Base-by-base conservation (phyloP, 2,113 vertebrate genomes). In the Lanius ludovicianus region DNA sequence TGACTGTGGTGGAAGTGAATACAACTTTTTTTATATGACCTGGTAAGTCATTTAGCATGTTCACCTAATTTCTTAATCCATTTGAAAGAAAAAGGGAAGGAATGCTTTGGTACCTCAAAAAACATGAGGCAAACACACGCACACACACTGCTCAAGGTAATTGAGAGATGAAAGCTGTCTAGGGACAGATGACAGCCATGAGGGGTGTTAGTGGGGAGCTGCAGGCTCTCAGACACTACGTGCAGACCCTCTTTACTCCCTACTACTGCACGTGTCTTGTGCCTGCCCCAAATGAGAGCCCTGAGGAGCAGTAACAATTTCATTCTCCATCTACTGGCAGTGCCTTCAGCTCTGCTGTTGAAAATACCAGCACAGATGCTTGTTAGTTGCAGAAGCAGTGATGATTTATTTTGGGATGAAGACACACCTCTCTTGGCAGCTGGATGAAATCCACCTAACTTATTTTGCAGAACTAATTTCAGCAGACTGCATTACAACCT, bases 211-310 rank as follows among this genome's bases (percentile, higher is more conserved):
- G 3, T 3, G 24, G 44, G 37, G 47, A 78, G 25, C 64, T 91
- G 46, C 55, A 62, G 55, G 30, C 33, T 81, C 78, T 42, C 69
- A 44, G 60, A 56, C 39, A 39, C 13, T 3, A 9, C 27, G 3
- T 2, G 3, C 22, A 55, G 69, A 13, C 2, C 1, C 23, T 90
- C 49, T 15, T 39, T 87, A n/a, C 42, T 82, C 21, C 60, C 46
- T 60, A 1, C 31, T 57, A 25, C 41, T 52, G 25, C 2, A 0
- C 1, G 0, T 42, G 25, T 35, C 65, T 85, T 9, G 1, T n/a
- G 22, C 24, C 33, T 82, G 62, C 79, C 84, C 44, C n/a, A 37
- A 71, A 59, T 15, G 41, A 33, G 49, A 85, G 2, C 52, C n/a
- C 27, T 35, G n/a, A 76, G 42, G 17, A 92, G 46, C 49, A 46